Evolutionary conservation across 1,140 invertebrate genomes (phyloP), one percentile per base, ranked within the genome.

Genomic region (Calycopis cecrops): DNA sequence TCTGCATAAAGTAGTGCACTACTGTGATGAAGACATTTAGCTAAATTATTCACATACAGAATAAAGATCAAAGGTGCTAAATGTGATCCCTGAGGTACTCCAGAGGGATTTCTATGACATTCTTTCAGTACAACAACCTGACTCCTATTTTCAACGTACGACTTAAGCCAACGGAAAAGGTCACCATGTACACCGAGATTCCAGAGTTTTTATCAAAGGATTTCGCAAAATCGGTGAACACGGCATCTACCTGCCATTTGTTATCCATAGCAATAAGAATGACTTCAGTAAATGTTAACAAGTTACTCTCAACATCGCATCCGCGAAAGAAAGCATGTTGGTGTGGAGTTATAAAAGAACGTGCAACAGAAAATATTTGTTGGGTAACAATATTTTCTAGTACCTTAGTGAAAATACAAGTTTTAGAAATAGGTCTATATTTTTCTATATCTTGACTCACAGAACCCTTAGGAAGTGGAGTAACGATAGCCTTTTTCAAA

Each of bases 251-350:
- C 35, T 51, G 49, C 8, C 33, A 51, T 8, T 51, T 51, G 4
- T 8, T 51, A 35, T 51, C 49, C 10, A 51, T 3, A n/a, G 49
- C 49, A 51, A 35, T 11, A 16, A 11, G 49, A 35, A 51, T 37
- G 4, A 48, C 21, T 10, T 48, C 44, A n/a, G 44, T 21, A 28
- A 48, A 48, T 16, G 44, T 10, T 11, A 48, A 21, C 8, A 48
- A 17, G 9, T 48, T 48, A 18, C 17, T 48, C 9, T 48, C 44
- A 21, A 48, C 44, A 11, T 9, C 3, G 10, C 44, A 9, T 11
- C 44, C 44, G 14, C 12, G 14, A n/a, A 17, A 48, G 17, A 48
- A 48, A 8, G 3, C 44, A 48, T 48, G 44, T 48, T 48, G 44
- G 8, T 48, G 10, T 4, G 16, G 44, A 8, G 16, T 48, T 18